Percentiles rank a stretch among this genome's conserved stretches.
These are phyloP conservation scores for Helarctos malayanus DNA, from an alignment of 2,797 vertebrate species.

Conservation along the genomic window DNA sequence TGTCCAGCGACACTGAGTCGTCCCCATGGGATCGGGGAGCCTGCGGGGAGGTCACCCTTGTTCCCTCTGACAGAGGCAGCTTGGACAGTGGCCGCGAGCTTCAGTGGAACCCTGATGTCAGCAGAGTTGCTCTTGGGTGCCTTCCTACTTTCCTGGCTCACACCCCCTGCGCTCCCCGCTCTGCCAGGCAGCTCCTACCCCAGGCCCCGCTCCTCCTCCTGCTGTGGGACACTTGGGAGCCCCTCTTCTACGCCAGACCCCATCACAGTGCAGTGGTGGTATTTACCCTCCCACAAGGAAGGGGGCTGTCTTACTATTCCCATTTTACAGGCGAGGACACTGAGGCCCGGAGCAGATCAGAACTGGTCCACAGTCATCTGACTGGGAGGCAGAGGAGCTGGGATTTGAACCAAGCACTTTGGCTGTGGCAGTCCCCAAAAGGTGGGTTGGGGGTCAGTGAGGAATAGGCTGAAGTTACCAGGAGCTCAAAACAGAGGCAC, in stretches of 20 bases:
- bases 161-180: accelerated
- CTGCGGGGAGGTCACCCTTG: neutral
- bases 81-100: neutral
- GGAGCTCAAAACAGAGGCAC: neutral
- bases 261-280: accelerated
- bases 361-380: accelerated
- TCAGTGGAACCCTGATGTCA: neutral
- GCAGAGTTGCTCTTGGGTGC: neutral
- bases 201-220: too few species aligned
- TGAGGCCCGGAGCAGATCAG: neutral
- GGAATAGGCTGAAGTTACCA: neutral
- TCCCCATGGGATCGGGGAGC: neutral
- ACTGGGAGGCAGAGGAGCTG: neutral
- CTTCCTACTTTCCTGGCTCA: neutral
- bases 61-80: neutral
- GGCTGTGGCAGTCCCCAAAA: neutral
- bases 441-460: neutral
- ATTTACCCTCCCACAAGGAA: accelerated
- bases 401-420: neutral
- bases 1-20: neutral
- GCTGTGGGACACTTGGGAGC: neutral
- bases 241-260: accelerated
- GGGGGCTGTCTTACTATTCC: too few species aligned
- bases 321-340: neutral
- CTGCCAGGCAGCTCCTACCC: neutral